Conservation (phyloP, 2,797 vertebrate species). For the Varecia variegata region DNA sequence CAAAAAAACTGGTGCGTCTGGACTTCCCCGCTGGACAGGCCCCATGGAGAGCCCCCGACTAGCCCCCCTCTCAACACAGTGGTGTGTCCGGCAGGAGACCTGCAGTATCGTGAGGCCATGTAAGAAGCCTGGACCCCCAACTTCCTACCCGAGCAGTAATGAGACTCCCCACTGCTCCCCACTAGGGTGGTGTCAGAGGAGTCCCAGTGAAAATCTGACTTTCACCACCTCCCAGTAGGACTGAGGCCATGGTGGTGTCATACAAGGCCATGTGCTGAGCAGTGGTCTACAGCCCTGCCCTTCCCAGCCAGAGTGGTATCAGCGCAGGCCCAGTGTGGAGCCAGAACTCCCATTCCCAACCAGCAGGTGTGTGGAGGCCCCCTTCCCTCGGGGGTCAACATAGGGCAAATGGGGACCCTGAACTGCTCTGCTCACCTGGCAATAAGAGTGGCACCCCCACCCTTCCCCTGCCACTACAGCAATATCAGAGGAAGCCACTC, state of each 20-base stretch:
- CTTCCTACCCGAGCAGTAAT: background rate
- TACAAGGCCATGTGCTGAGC: background rate
- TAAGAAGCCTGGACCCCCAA: background rate
- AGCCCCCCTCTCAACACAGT: background rate
- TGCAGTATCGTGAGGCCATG: rapidly evolving
- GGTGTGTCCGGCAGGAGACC: background rate
- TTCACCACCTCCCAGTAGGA: background rate
- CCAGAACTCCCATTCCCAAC: background rate
- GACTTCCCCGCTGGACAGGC: background rate
- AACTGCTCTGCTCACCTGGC: background rate
- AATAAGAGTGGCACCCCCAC: too few species aligned
- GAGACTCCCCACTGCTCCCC: rapidly evolving
- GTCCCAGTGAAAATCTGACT: background rate
- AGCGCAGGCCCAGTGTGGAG: background rate
- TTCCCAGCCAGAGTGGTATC: background rate
- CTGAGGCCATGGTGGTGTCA: too few species aligned
- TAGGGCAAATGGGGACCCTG: background rate
- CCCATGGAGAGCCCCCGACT: background rate
- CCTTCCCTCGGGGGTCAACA: background rate
- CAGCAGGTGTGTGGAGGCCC: rapidly evolving
- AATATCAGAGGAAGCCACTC: background rate
- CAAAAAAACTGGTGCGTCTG: too few species aligned
- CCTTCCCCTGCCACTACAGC: background rate
- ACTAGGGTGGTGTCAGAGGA: background rate
- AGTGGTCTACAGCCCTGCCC: background rate